These are phyloP conservation scores for Peromyscus nudipes DNA, from an alignment of 2,797 vertebrate species.

Conservation along the genomic window DNA sequence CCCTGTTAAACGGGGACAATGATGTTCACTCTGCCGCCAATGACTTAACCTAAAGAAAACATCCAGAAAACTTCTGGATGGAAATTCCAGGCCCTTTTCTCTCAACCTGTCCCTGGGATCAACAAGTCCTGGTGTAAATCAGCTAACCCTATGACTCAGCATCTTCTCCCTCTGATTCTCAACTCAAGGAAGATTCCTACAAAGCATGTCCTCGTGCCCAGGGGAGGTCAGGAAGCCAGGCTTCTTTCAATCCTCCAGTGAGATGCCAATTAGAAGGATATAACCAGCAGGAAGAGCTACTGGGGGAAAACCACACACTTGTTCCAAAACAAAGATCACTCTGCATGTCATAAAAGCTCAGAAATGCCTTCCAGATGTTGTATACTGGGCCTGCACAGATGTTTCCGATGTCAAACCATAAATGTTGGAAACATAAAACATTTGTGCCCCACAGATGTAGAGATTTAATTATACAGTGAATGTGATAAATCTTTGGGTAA, in stretches of 20 bases:
- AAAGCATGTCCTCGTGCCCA: constrained; percentile 40
- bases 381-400: constrained; percentile 89
- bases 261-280: constrained; percentile 83
- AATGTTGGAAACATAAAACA: constrained; percentile 91
- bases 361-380: constrained; percentile 91
- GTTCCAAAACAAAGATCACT: constrained; percentile 90
- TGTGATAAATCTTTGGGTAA: constrained; percentile 90
- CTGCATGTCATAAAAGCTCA: constrained; percentile 90
- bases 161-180: constrained; percentile 54
- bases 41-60: neutral
- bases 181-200: constrained; percentile 36
- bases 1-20: neutral
- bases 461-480: constrained; percentile 90
- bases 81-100: neutral
- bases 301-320: constrained; percentile 87
- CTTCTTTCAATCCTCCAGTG: constrained; percentile 77
- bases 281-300: constrained; percentile 83
- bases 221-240: constrained; percentile 75
- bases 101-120: neutral
- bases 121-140: neutral
- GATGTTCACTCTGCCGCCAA: neutral
- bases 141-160: constrained; percentile 52
- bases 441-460: constrained; percentile 90
- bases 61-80: neutral
- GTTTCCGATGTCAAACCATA: constrained; percentile 91